phyloP scores from a whole-genome alignment of 2,888 invertebrate species.

The Sinelater perroti region DNA sequence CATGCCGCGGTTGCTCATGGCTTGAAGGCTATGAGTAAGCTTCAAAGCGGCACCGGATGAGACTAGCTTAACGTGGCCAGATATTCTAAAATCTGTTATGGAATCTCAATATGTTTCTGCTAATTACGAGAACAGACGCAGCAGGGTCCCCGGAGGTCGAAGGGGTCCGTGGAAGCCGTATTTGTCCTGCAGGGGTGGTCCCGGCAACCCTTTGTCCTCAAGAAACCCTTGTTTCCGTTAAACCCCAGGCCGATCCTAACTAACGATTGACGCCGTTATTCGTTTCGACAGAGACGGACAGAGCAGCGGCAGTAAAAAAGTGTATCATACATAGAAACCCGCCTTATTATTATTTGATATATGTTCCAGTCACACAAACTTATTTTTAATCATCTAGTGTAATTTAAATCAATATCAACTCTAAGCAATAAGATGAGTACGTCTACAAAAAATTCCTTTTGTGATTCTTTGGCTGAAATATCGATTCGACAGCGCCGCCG shows the following conservation, averaged over 20 bases:
- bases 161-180: constrained; percentile 44
- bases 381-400: too few relatives aligned
- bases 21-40: not conserved
- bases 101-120: constrained; percentile 47
- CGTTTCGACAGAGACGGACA: constrained; percentile 17
- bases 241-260: constrained; percentile 40
- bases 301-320: constrained; percentile 20
- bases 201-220: constrained; percentile 53
- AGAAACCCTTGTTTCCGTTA: constrained; percentile 48
- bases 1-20: not conserved
- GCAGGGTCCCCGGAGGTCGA: constrained; percentile 40
- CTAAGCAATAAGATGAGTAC: too few relatives aligned
- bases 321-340: too few relatives aligned
- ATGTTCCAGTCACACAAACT: too few relatives aligned
- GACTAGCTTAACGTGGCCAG: constrained; percentile 6
- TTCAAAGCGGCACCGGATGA: not conserved
- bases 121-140: constrained; percentile 47
- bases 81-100: constrained; percentile 34
- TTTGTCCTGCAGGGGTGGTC: constrained; percentile 50
- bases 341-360: too few relatives aligned
- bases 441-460: too few relatives aligned
- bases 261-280: constrained; percentile 36
- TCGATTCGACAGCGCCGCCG: too few relatives aligned
- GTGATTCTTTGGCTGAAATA: too few relatives aligned
- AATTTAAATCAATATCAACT: too few relatives aligned